Conservation (phyloP, 2,888 invertebrate species). For the Ctenicera cuprea region DNA sequence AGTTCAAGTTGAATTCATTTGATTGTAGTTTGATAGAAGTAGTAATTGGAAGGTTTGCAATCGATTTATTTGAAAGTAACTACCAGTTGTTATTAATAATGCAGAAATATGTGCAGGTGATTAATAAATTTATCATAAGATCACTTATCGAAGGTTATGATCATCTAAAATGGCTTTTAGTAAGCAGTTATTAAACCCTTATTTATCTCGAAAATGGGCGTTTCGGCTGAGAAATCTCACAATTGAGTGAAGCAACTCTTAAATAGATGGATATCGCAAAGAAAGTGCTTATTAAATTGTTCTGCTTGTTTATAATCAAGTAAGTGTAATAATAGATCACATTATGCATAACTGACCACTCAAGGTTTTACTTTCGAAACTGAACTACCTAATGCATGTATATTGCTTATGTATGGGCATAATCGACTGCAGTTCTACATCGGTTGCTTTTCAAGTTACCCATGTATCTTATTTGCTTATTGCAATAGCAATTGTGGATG, state of each 20-base stretch:
- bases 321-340: slow-evolving; percentile 27
- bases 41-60: slow-evolving; percentile 7
- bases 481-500: not conserved
- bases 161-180: slow-evolving; percentile 13
- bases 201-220: slow-evolving; percentile 12
- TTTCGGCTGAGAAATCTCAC: slow-evolving; percentile 5
- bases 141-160: slow-evolving; percentile 14
- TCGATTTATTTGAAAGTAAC: slow-evolving; percentile 26
- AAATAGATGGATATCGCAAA: slow-evolving; percentile 1
- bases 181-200: slow-evolving; percentile 7
- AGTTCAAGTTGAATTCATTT: not conserved
- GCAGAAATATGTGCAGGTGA: not conserved
- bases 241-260: slow-evolving; percentile 17
- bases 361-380: slow-evolving; percentile 34
- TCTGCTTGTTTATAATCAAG: slow-evolving; percentile 11
- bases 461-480: not conserved
- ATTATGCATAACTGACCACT: not conserved
- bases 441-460: not conserved
- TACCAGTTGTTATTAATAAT: slow-evolving; percentile 8
- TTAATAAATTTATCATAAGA: slow-evolving; percentile 1
- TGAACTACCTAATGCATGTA: not conserved
- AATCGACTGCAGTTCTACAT: not conserved
- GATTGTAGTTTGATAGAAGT: not conserved
- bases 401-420: slow-evolving; percentile 8
- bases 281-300: slow-evolving; percentile 21